Base-by-base conservation (phyloP, 1,140 invertebrate species). In the Phymastichus coffea region DNA sequence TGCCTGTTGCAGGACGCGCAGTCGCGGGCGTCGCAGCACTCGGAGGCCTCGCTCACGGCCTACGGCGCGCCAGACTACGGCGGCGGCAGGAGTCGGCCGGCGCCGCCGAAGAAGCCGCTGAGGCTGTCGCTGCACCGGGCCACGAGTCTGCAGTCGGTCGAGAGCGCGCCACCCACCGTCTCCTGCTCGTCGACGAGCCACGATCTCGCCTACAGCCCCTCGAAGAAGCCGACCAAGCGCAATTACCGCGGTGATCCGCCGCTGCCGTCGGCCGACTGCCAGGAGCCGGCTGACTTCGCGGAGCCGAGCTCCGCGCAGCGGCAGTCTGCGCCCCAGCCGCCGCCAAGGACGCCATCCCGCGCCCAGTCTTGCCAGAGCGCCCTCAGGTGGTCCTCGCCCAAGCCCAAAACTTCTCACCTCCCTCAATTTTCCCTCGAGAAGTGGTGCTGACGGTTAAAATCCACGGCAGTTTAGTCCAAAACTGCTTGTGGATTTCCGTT, bases 101-200 rank as follows among this genome's bases (percentile, higher is more conserved):
- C 86, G 15, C 91, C 92, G 4, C 92, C 92, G 15, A 88, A 91
- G 67, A 94, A 94, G 70, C 92, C 92, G 0, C 68, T 93, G 1
- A 79, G 92, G 4, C 73, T 94, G 3, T 93, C 91, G 1, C 74
- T 94, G 1, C 91, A 93, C 69, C 85, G 90, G 63, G 89, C 91
- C 0, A 83, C 87, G 9, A 93, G 91, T 76, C 81, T 92, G 17
- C 91, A 93, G 65, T 91, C 89, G 0, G 84, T 92, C 0, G 86
- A 85, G 58, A 80, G 78, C 23, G 68, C 70, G 2, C 76, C 77
- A 3, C 68, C 77, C 14, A 30, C 70, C 3, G 64, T 67, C 7
- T 55, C 67, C 1, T 15, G 8, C 15, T 28, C 51, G 30, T 67
- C 70, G 59, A 63, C 74, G 33, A 82, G 82, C 60, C 71, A 43